Percentiles rank a stretch among this genome's conserved stretches.
phyloP scores from a whole-genome alignment of 2,888 invertebrate species.

The Lepidocyrtoides sp. region DNA sequence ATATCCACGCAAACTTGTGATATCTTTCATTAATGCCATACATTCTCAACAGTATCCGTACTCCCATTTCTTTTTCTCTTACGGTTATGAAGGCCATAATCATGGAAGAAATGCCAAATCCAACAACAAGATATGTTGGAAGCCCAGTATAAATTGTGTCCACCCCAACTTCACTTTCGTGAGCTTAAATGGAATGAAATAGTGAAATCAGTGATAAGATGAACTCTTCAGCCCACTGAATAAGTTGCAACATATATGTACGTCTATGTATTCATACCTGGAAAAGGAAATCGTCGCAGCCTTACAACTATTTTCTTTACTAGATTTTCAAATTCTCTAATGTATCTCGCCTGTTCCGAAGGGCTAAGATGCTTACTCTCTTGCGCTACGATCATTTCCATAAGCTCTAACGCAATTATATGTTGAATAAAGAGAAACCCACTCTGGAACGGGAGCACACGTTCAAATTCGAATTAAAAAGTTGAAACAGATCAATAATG shows the following conservation, averaged over 20 bases:
- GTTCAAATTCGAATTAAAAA: too few relatives aligned
- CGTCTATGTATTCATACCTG: conserved; percentile 17
- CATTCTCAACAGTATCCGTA: conserved; percentile 52
- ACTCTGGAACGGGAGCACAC: conserved; percentile 5
- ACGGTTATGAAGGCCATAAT: conserved; percentile 64
- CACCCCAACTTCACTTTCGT: conserved; percentile 47
- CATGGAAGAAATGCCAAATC: conserved; percentile 54
- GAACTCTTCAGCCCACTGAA: too few relatives aligned
- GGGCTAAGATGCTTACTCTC: not conserved
- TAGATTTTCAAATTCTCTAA: conserved; percentile 1
- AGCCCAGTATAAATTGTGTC: conserved; percentile 35
- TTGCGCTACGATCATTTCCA: conserved; percentile 10
- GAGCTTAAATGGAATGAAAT: not conserved
- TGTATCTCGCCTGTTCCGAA: not conserved
- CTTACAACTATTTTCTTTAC: conserved; percentile 9
- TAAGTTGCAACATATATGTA: not conserved
- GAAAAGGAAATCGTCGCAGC: conserved; percentile 65
- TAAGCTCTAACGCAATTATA: conserved; percentile 31
- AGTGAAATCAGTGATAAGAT: too few relatives aligned
- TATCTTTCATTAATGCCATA: conserved; percentile 60
- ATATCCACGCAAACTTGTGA: conserved; percentile 68
- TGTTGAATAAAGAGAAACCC: conserved; percentile 73
- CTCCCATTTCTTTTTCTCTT: conserved; percentile 69
- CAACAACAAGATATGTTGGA: conserved; percentile 49
- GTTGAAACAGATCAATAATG: too few relatives aligned